Conservation (phyloP, 2,888 invertebrate genomes). For the Alloscopus bannaensis region DNA sequence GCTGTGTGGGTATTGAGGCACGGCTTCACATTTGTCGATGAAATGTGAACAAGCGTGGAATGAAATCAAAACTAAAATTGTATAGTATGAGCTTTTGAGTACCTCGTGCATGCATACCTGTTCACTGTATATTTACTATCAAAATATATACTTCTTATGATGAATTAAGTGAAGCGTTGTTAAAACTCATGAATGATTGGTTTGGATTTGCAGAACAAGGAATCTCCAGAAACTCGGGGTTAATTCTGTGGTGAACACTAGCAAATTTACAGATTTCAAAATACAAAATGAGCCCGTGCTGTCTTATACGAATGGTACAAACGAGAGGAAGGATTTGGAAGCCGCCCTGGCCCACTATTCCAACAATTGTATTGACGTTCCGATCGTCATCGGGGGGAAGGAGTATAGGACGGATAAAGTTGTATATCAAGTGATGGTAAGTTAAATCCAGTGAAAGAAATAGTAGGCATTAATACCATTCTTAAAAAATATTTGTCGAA, state of each 20-base stretch:
- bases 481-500: no score
- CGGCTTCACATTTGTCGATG: no score
- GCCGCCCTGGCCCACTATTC: slow-evolving; percentile 82
- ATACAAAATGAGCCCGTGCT: slow-evolving; percentile 88
- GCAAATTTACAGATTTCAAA: slow-evolving; percentile 82
- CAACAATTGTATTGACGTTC: slow-evolving; percentile 86
- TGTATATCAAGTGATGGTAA: slow-evolving; percentile 85
- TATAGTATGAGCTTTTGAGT: background rate
- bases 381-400: slow-evolving; percentile 97
- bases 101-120: background rate
- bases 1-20: background rate
- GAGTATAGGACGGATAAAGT: slow-evolving; percentile 85
- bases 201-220: slow-evolving; percentile 18
- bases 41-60: no score
- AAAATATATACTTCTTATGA: background rate
- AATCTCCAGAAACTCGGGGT: slow-evolving; percentile 46
- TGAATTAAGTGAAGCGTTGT: background rate
- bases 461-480: no score
- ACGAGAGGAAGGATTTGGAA: slow-evolving; percentile 85
- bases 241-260: slow-evolving; percentile 80
- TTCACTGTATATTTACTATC: background rate
- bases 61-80: no score
- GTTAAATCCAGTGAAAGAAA: background rate
- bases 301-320: slow-evolving; percentile 87
- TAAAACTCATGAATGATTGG: background rate